phyloP scores from a whole-genome alignment of 2,888 invertebrate genomes.

The Sepioteuthis lessoniana region DNA sequence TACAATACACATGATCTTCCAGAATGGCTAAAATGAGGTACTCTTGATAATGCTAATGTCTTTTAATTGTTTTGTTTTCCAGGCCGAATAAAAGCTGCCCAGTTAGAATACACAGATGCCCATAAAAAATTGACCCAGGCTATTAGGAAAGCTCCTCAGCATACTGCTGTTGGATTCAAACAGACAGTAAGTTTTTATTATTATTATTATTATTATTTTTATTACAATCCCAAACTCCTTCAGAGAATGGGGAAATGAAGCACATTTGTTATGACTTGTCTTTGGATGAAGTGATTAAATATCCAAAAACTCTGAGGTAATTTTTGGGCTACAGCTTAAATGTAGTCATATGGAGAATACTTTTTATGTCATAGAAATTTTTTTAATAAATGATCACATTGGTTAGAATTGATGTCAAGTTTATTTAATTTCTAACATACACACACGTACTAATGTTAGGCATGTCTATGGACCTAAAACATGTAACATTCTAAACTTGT shows the following conservation, averaged over 20 bases:
- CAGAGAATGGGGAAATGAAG: too few species aligned
- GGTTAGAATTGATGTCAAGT: not conserved
- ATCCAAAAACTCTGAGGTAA: not conserved
- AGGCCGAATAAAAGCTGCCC: slow-evolving; percentile 97
- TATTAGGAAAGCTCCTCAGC: slow-evolving; percentile 96
- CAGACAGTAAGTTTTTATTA: slow-evolving; percentile 84
- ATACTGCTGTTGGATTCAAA: slow-evolving; percentile 97
- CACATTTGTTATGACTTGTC: too few species aligned
- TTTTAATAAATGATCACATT: not conserved
- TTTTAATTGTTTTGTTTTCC: slow-evolving; percentile 51
- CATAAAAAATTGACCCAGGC: slow-evolving; percentile 95
- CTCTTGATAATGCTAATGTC: too few species aligned
- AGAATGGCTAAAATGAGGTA: too few species aligned
- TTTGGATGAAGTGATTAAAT: too few species aligned
- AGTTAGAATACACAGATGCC: slow-evolving; percentile 96
- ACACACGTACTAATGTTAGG: too few species aligned
- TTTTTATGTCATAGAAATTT: not conserved
- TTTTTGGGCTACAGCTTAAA: not conserved
- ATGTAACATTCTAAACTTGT: too few species aligned
- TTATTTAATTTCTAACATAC: too few species aligned
- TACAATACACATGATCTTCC: too few species aligned
- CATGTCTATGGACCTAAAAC: too few species aligned
- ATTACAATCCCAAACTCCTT: not conserved
- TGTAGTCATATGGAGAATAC: not conserved
- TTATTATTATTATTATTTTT: not conserved